Evolutionary conservation across 2,888 invertebrate genomes (phyloP), one percentile per base, ranked within the genome.

Genomic region (Drosophila hamatofila): DNA sequence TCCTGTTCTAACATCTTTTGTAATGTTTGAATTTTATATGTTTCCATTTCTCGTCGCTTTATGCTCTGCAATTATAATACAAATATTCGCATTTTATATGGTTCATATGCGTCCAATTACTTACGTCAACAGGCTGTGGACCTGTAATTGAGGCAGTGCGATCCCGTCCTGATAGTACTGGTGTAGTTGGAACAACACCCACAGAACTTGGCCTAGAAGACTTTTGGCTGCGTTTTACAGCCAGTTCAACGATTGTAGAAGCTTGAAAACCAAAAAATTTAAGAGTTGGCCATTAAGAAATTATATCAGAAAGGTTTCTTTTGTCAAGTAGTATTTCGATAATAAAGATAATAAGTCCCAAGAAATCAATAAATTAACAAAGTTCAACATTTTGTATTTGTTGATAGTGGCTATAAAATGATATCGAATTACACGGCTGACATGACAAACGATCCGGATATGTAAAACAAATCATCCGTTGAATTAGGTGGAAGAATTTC

Each of bases 1-100:
- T 97, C 97, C 88, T 97, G 95, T 88, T 97, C 97, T 79, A 98
- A 94, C 98, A 98, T 98, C 90, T 97, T 94, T 81, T 96, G 95
- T 78, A 98, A 95, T 21, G 98, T 97, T 92, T 96, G 95, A 64
- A 96, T 96, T 89, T 97, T 96, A 82, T 97, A 96, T 65, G 95
- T 95, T 91, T 97, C 97, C 92, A 98, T 94, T 93, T 97, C 97
- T 44, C 96, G 94, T 88, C 96, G 96, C 91, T 97, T 97, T 91
- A 97, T 97, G 83, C 96, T 95, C 98, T 98, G 39, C 1, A 67
- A 70, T 51, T 9, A 27, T 6, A 27, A 25, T 27, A 35, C 12
- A 42, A 30, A 21, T 18, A 21, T 27, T 5, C 9, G 2, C 0
- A 21, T 27, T 25, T 46, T 16, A 23, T 21, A 12, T 16, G 1